These are phyloP conservation scores for Rugalucina vietnamica DNA, from an alignment of 2,888 invertebrate species.

Conservation along the genomic window DNA sequence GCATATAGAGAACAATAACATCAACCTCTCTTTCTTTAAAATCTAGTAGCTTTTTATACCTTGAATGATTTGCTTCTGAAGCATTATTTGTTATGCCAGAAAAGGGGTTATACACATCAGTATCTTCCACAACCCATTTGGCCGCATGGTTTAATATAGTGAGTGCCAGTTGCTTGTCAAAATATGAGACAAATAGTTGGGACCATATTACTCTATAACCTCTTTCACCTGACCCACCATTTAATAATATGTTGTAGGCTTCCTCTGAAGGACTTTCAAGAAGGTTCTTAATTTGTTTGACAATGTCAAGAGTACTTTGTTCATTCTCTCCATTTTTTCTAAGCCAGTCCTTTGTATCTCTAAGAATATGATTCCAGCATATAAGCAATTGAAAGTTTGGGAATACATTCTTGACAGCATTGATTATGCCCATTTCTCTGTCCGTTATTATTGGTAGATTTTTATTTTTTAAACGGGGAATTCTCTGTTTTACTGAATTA, in stretches of 20 bases:
- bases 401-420: background rate
- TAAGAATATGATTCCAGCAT: background rate
- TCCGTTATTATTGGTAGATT: background rate
- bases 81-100: background rate
- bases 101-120: background rate
- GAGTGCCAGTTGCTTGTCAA: background rate
- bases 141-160: background rate
- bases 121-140: background rate
- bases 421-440: background rate
- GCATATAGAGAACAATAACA: background rate
- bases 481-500: background rate
- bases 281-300: background rate
- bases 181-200: background rate
- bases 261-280: background rate
- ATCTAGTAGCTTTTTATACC: background rate
- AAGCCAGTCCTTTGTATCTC: background rate
- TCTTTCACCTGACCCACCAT: background rate
- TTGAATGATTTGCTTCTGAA: background rate
- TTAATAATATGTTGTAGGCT: background rate
- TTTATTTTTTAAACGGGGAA: background rate
- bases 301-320: background rate
- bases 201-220: background rate
- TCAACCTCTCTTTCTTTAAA: background rate
- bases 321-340: background rate
- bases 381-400: background rate